Evolutionary conservation across 2,888 invertebrate genomes (phyloP), one percentile per base, ranked within the genome.

Genomic region (Eudasyphora cyanicolor): DNA sequence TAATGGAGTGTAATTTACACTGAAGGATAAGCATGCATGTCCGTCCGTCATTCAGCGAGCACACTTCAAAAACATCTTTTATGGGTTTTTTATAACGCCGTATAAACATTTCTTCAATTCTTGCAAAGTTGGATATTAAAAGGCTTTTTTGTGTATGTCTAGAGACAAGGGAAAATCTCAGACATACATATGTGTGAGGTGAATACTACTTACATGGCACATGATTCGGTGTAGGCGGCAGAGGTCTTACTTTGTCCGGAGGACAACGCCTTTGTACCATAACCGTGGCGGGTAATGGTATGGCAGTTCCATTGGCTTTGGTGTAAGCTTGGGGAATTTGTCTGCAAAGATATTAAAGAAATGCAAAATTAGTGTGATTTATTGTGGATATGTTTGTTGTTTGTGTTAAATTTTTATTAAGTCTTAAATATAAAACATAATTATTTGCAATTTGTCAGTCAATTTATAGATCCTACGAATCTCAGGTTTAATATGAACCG

Each of bases 211-310:
- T 91, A 92, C 92, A 90, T 88, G 92, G 91, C 86, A 91, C 89
- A 85, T 94, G 94, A 80, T 93, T 93, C 35, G 94, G 94, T 38
- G 95, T 95, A 76, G 95, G 94, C 12, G 96, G 96, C 87, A 96
- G 93, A 12, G 96, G 96, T 79, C 96, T 94, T 85, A 94, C 94
- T 90, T 96, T 96, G 93, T 96, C 96, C 86, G 96, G 96, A 75
- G 96, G 96, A 87, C 96, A 96, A 91, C 96, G 94, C 86, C 96
- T 93, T 85, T 94, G 94, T 71, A 96, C 96, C 88, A 95, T 94
- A 85, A 96, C 96, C 35, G 96, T 96, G 82, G 96, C 96, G 57
- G 96, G 96, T 88, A 96, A 91, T 77, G 96, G 96, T 89, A 96
- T 96, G 89, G 96, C 95, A 86, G 96, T 96, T 89, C 95, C 95